Base-by-base conservation (phyloP, 2,888 invertebrate species). In the Eilema caniola region DNA sequence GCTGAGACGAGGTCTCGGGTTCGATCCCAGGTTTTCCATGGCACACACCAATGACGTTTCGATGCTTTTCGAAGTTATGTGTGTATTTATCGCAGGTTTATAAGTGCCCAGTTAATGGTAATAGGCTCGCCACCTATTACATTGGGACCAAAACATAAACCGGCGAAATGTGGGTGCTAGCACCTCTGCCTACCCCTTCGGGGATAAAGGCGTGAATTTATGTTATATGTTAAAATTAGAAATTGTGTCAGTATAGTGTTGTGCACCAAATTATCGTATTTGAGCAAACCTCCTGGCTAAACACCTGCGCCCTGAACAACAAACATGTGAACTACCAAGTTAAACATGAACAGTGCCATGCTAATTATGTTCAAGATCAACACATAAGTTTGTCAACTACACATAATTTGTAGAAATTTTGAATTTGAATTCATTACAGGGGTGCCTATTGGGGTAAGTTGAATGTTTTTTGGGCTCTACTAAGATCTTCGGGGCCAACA, bases 241-340 rank as follows among this genome's bases (percentile, higher is more conserved):
- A 66, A 66, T 57, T 24, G 66, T 66, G 66, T 37, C 33, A 33
- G 57, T 24, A 5, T 37, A 33, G 37, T 33, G 66, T 66, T 25
- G 10, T 33, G 24, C 20, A 23, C n/a, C 53, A 65, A 66, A 66
- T 33, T 57, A 20, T 66, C 16, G 33, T 66, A 37, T 66, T 66
- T 66, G 37, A 66, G 57, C 20, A 33, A 57, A 16, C 65, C 12
- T 65, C 57, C 65, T 20, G n/a, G 10, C 53, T 66, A 24, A 66
- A 66, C 66, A 57, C 66, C 66, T 57, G 66, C 66, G 16, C 33
- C 31, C 56, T 20, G 68, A 56, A 57, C 23, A 64, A 57, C 64
- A 69, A 65, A 66, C 37, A 37, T 33, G 23, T 53, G n/a, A 65
- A 66, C 33, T 66, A 31, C 33, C 20, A 66, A 66, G 24, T 66